These are phyloP conservation scores for Helostoma temminkii DNA, from an alignment of 2,797 vertebrate genomes.

Conservation along the genomic window DNA sequence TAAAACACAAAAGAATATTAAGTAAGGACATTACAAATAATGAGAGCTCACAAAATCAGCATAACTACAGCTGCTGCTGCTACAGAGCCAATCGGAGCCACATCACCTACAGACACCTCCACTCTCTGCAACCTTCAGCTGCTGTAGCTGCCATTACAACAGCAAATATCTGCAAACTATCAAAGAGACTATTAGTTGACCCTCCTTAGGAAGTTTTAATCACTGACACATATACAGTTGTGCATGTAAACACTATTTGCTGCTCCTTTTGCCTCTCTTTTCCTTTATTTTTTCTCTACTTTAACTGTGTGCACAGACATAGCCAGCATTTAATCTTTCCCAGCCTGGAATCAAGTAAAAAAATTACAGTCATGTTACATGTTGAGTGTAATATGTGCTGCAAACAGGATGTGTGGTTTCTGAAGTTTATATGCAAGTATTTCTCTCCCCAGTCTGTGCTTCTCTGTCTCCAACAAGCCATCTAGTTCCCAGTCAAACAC, in stretches of 20 bases:
- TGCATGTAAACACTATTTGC: slow-evolving; percentile 70
- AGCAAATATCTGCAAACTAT: no score
- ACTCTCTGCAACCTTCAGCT: no score
- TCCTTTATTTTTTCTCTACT: slow-evolving; percentile 24
- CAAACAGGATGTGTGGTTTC: slow-evolving; percentile 15
- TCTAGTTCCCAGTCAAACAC: slow-evolving; percentile 61
- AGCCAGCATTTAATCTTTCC: slow-evolving; percentile 25
- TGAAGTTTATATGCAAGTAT: slow-evolving; percentile 27
- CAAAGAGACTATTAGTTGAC: no score
- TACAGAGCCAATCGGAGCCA: no score
- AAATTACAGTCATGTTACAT: slow-evolving; percentile 25
- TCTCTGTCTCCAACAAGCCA: slow-evolving; percentile 49
- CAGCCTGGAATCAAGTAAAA: slow-evolving; percentile 1
- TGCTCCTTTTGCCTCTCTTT: slow-evolving; percentile 32
- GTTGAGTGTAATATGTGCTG: slow-evolving; percentile 18
- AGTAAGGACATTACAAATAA: no score
- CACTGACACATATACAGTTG: neutral
- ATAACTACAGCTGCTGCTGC: no score
- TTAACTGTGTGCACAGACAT: slow-evolving; percentile 4
- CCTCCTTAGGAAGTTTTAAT: slow-evolving; percentile 42
- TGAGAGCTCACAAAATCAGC: no score
- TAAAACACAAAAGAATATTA: no score
- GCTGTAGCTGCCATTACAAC: no score
- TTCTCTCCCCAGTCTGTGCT: slow-evolving; percentile 28
- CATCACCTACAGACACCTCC: slow-evolving; percentile 10